phyloP scores from a whole-genome alignment of 2,888 invertebrate genomes.

The Luffia ferchaultella region DNA sequence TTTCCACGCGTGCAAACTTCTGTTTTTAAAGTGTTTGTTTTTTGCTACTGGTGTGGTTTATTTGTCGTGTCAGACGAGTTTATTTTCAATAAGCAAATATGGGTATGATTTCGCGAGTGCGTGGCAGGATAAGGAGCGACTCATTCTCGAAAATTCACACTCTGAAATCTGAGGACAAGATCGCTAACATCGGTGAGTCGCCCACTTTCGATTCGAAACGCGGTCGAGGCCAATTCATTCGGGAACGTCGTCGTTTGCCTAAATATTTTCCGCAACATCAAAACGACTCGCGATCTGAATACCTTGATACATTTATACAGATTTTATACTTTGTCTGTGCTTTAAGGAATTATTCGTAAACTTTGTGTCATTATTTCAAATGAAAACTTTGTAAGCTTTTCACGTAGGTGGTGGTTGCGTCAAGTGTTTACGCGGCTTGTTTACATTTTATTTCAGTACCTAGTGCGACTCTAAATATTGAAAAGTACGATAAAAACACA shows the following conservation, averaged over 20 bases:
- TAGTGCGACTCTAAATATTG: no score
- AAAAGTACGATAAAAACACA: no score
- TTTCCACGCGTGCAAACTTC: background rate
- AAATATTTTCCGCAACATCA: no score
- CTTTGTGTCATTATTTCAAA: no score
- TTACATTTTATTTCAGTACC: background rate
- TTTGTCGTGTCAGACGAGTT: background rate
- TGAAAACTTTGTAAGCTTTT: no score
- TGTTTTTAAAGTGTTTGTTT: background rate
- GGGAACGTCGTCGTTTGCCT: no score
- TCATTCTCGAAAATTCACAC: constrained; percentile 70
- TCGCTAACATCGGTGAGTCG: constrained; percentile 72
- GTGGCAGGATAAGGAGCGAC: constrained; percentile 71
- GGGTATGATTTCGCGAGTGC: constrained; percentile 77
- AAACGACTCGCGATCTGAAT: no score
- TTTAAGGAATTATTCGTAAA: no score
- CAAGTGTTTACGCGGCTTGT: background rate
- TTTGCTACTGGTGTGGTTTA: background rate
- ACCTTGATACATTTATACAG: no score
- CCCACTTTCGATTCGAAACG: background rate
- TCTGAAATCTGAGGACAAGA: constrained; percentile 71
- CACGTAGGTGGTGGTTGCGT: background rate
- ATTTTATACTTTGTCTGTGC: no score
- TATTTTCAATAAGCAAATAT: constrained; percentile 29
- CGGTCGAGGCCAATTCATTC: background rate